A percentile compares a stretch with the other conserved stretches of the same genome.
phyloP scores from a whole-genome alignment of 2,113 vertebrate genomes.

The rat (Rattus norvegicus) region DNA sequence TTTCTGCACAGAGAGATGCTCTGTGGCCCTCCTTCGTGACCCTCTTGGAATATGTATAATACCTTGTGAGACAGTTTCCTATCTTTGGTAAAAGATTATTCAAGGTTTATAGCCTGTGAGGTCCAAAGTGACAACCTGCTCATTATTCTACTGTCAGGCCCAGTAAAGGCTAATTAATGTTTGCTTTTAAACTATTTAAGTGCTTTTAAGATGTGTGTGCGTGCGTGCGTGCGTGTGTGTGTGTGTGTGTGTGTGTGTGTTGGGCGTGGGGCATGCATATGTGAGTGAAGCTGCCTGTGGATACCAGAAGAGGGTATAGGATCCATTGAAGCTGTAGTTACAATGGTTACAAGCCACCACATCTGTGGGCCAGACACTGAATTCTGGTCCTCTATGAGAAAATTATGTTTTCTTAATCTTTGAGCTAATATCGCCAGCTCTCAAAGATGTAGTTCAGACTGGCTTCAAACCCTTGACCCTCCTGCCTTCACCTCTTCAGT shows the following conservation, averaged over 20 bases:
- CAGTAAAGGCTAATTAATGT: not conserved
- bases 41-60: not conserved
- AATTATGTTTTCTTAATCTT: too few relatives aligned
- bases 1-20: not conserved
- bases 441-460: not conserved
- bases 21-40: not conserved
- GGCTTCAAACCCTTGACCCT: too few relatives aligned
- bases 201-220: not conserved
- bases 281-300: too few relatives aligned
- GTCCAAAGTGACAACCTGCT: not conserved
- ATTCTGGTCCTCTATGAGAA: not conserved
- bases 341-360: not conserved
- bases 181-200: not conserved
- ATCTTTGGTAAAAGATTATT: not conserved
- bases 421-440: not conserved
- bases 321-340: too few relatives aligned
- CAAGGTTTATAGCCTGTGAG: not conserved
- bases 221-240: too few relatives aligned
- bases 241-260: too few relatives aligned
- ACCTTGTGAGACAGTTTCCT: not conserved
- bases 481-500: not conserved
- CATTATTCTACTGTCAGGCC: not conserved
- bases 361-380: too few relatives aligned
- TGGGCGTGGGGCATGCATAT: not conserved
- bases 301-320: too few relatives aligned